Evolutionary conservation across 2,888 invertebrate genomes (phyloP), one percentile per base, ranked within the genome.

Genomic region (Carpatolechia fugitivella): DNA sequence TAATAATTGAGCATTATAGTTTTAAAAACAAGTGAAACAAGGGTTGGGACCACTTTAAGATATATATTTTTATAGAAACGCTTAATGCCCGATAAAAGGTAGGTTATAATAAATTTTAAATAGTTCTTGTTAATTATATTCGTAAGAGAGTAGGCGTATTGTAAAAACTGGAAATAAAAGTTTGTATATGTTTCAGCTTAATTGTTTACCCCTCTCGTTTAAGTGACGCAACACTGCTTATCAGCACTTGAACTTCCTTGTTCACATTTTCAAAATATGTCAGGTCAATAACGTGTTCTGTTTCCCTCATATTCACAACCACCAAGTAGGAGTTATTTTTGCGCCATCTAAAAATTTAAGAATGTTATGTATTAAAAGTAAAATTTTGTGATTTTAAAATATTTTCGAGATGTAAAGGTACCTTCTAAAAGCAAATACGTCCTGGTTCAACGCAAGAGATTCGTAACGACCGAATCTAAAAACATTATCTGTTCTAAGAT

Each of bases 351-450:
- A 16, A 78, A 76, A 41, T n/a, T 6, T 4, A 35, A n/a, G n/a
- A 35, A 35, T 35, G n/a, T n/a, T n/a, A n/a, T n/a, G n/a, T n/a
- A n/a, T n/a, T n/a, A n/a, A n/a, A n/a, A n/a, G n/a, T n/a, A n/a
- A n/a, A n/a, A n/a, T n/a, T n/a, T n/a, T n/a, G n/a, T n/a, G n/a
- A n/a, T n/a, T n/a, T n/a, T n/a, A n/a, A n/a, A n/a, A n/a, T n/a
- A n/a, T 35, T 3, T 35, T n/a, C 11, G 35, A n/a, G 4, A 11
- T 35, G 1, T 1, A 35, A 1, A 35, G 1, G 8, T 38, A 92
- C 92, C 93, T 89, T 68, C 80, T 90, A 51, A 92, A 91, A 6
- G 84, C 92, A 58, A 93, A 91, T 0, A 93, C 87, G 46, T 90
- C 84, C 3, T 38, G 13, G 16, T 90, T 90, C 3, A 93, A 57